Conservation (phyloP, 2,888 invertebrate species). For the Cartodere bifasciata region DNA sequence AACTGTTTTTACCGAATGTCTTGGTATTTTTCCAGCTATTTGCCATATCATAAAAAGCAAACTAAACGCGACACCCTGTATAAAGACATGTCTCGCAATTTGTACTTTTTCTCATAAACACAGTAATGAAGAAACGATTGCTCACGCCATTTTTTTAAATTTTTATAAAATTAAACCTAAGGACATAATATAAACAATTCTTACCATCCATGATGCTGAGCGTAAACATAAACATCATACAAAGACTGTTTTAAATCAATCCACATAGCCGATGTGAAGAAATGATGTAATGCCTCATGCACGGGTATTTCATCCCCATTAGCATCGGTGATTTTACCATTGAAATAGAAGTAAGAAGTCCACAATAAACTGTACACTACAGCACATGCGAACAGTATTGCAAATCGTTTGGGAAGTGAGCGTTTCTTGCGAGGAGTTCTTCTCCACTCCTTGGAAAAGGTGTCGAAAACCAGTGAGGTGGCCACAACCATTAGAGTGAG, state of each 20-base stretch:
- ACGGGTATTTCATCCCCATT: conserved; percentile 75
- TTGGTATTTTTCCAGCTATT: no score
- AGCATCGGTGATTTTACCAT: conserved; percentile 68
- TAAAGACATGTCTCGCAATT: no score
- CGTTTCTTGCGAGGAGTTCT: conserved; percentile 44
- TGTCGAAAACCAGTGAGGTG: conserved; percentile 59
- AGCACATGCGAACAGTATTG: conserved; percentile 46
- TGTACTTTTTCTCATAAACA: no score
- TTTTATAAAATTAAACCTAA: no score
- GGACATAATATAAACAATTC: no score
- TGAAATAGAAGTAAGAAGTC: conserved; percentile 74
- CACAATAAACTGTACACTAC: conserved; percentile 61
- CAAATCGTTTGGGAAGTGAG: conserved; percentile 35
- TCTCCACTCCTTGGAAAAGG: conserved; percentile 68
- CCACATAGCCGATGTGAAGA: conserved; percentile 85
- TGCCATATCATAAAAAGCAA: no score
- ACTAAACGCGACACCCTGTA: no score
- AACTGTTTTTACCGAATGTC: no score
- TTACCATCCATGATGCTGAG: conserved; percentile 75
- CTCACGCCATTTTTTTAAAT: no score
- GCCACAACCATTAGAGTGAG: conserved; percentile 52
- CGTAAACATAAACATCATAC: conserved; percentile 61
- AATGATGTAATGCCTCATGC: conserved; percentile 77
- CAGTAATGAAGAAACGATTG: no score
- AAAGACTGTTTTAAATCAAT: conserved; percentile 64